phyloP scores from a whole-genome alignment of 2,888 invertebrate genomes.

The Scelioninae gen. 1 region DNA sequence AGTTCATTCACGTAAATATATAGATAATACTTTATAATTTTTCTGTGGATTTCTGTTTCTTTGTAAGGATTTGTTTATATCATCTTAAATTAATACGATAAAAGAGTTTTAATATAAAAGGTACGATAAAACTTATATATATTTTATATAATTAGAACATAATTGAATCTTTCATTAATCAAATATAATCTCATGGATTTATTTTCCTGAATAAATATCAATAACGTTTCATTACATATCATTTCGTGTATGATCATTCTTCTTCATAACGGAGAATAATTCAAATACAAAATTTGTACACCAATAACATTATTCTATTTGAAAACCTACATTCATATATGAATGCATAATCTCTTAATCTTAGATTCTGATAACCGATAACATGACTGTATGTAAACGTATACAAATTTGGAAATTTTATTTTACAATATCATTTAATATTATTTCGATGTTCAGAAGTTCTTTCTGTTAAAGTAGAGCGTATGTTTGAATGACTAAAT shows the following conservation, averaged over 20 bases:
- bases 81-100: too few species aligned
- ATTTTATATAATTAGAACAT: too few species aligned
- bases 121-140: too few species aligned
- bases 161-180: too few species aligned
- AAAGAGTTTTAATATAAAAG: too few species aligned
- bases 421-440: conserved; percentile 16
- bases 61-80: too few species aligned
- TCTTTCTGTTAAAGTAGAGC: conserved; percentile 15
- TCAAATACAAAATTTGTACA: conserved; percentile 8
- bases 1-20: too few species aligned
- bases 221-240: not conserved
- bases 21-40: not conserved
- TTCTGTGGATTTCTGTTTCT: not conserved
- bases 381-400: not conserved
- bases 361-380: conserved; percentile 11
- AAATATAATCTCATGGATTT: too few species aligned
- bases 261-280: not conserved
- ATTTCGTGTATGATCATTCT: conserved; percentile 5
- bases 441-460: conserved; percentile 5
- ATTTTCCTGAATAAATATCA: too few species aligned
- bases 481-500: conserved; percentile 13
- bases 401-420: not conserved
- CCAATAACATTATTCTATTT: conserved; percentile 10
- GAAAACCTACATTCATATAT: not conserved
- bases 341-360: conserved; percentile 19